Evolutionary conservation across 2,888 invertebrate species (phyloP), one percentile per base, ranked within the genome.

Genomic region (Lepidochrysops patricia): DNA sequence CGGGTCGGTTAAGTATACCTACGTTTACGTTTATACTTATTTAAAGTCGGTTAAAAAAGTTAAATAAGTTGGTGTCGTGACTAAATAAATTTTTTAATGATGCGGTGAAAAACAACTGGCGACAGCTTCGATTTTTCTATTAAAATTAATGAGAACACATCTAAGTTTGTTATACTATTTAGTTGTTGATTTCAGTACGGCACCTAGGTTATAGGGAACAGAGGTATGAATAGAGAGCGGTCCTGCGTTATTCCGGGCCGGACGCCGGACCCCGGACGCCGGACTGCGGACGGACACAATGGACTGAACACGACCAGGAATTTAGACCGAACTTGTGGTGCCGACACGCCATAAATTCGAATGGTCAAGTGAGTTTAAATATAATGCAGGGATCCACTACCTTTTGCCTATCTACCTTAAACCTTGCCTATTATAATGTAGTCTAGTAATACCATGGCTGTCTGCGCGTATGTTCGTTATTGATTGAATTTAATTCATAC

Each of bases 321-420:
- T 50, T 58, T 26, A 50, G 58, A 50, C 49, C 50, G 58, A 34
- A 52, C 34, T 61, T 65, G 73, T 75, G 80, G 73, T 71, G 76
- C 64, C 75, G 82, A 82, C 81, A 79, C 77, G 74, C 75, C 80
- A 83, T 84, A 83, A 82, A 83, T 84, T 83, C 82, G 77, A 83
- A 83, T 80, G 84, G 84, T 79, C 84, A 84, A 84, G 82, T 83
- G 81, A 77, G 74, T 75, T 75, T 70, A 75, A 75, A 78, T 80
- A 72, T 70, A 64, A 62, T 9, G 68, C 76, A 80, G 70, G 73
- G 68, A 64, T 71, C 19, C 63, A 19, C 49, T 79, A 82, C 82
- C 66, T 70, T 76, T 72, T 61, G 60, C n/a, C n/a, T n/a, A n/a
- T n/a, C n/a, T n/a, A n/a, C n/a, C n/a, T n/a, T n/a, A n/a, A n/a